Conservation (phyloP, 2,888 invertebrate genomes). For the Aspidiotus destructor region DNA sequence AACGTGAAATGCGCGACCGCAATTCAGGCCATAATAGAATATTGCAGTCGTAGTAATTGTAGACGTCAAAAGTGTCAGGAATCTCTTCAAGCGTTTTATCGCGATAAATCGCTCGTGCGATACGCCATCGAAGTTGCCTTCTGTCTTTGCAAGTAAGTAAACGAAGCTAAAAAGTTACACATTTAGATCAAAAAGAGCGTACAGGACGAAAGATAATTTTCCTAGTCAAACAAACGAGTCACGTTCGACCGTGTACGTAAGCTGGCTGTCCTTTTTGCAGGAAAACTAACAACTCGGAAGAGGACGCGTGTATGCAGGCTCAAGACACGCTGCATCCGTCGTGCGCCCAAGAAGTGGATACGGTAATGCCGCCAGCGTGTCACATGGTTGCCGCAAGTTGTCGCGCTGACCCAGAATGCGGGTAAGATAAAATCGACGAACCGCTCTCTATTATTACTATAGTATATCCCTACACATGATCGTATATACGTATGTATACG, state of each 20-base stretch:
- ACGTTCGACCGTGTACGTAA: no score
- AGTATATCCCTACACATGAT: no score
- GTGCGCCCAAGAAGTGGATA: conserved; percentile 69
- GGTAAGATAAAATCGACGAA: conserved; percentile 49
- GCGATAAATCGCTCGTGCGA: conserved; percentile 56
- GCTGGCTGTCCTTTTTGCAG: conserved; percentile 44
- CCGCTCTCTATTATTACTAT: no score
- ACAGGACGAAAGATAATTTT: no score
- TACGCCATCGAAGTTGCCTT: conserved; percentile 85
- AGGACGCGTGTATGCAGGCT: conserved; percentile 74
- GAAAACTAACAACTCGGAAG: conserved; percentile 72
- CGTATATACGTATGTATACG: no score
- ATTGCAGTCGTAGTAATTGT: conserved; percentile 65
- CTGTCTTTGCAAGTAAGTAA: conserved; percentile 81
- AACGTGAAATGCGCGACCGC: conserved; percentile 68
- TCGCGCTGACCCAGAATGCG: conserved; percentile 71
- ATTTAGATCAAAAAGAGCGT: no score
- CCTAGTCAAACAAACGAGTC: no score
- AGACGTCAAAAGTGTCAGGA: conserved; percentile 80
- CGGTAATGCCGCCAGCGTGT: conserved; percentile 70
- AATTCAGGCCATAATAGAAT: conserved; percentile 72
- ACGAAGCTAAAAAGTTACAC: not conserved
- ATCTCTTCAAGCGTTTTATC: conserved; percentile 74
- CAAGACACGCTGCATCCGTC: conserved; percentile 82
- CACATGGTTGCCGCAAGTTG: conserved; percentile 74